phyloP scores from a whole-genome alignment of 2,888 invertebrate genomes.

The Ichneumoninae sp. region DNA sequence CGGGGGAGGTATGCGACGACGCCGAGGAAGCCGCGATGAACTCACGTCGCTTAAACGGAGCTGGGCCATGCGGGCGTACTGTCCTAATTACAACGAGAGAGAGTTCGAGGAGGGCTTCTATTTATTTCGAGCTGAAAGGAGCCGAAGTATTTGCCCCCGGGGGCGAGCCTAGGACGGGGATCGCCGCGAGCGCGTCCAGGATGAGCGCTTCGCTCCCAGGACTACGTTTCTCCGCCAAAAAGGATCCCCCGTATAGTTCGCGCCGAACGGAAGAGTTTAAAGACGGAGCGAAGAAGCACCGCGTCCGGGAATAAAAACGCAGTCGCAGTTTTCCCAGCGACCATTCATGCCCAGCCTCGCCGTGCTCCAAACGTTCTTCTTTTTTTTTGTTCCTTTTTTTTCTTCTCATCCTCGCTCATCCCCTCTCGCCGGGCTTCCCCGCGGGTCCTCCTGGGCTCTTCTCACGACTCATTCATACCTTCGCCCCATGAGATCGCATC shows the following conservation, averaged over 20 bases:
- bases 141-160: slow-evolving; percentile 71
- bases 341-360: slow-evolving; percentile 75
- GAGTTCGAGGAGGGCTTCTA: slow-evolving; percentile 75
- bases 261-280: slow-evolving; percentile 27
- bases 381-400: slow-evolving; percentile 56
- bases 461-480: slow-evolving; percentile 82
- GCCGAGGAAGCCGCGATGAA: slow-evolving; percentile 63
- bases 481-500: slow-evolving; percentile 79
- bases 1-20: slow-evolving; percentile 64
- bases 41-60: slow-evolving; percentile 51
- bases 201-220: slow-evolving; percentile 69
- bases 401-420: slow-evolving; percentile 30
- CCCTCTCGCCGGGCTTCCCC: slow-evolving; percentile 10
- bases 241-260: slow-evolving; percentile 44
- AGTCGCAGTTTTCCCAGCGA: slow-evolving; percentile 76
- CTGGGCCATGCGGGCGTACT: slow-evolving; percentile 83
- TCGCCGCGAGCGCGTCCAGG: slow-evolving; percentile 60
- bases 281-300: slow-evolving; percentile 23
- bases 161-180: slow-evolving; percentile 63
- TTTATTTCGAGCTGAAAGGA: slow-evolving; percentile 69
- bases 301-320: slow-evolving; percentile 41
- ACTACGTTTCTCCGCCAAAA: slow-evolving; percentile 67
- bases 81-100: slow-evolving; percentile 84
- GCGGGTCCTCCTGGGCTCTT: slow-evolving; percentile 69
- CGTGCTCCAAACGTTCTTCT: slow-evolving; percentile 64